Evolutionary conservation across 2,113 vertebrate species (phyloP).

Genomic region (Gobio gobio): DNA sequence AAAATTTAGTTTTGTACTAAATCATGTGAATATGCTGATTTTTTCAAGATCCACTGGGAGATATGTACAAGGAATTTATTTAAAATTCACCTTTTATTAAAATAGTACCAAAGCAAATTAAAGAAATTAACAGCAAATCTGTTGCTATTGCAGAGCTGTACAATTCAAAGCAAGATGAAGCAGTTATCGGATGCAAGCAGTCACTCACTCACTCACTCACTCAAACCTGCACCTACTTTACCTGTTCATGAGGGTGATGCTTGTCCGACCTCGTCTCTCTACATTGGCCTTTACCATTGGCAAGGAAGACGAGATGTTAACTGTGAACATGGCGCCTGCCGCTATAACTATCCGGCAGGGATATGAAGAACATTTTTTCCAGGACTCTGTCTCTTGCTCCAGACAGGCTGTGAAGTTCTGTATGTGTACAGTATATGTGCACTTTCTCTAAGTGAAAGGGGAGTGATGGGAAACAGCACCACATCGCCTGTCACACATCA

Average conservation of each 20-base stretch:
- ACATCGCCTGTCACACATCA: slow-evolving; percentile 65
- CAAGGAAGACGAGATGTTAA: slow-evolving; percentile 81
- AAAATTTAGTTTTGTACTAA: not conserved
- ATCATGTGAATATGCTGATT: not conserved
- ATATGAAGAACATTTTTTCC: not conserved
- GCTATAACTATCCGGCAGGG: slow-evolving; percentile 9
- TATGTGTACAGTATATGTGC: slow-evolving; percentile 32
- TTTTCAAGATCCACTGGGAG: not conserved
- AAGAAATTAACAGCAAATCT: not conserved
- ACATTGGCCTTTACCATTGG: slow-evolving; percentile 67
- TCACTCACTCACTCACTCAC: not conserved
- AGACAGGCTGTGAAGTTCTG: slow-evolving; percentile 52
- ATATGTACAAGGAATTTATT: not conserved
- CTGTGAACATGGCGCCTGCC: slow-evolving; percentile 75
- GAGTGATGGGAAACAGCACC: slow-evolving; percentile 75
- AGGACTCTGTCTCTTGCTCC: slow-evolving; percentile 41
- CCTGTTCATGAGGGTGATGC: slow-evolving; percentile 64
- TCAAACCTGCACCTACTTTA: slow-evolving; percentile 66
- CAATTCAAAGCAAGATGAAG: not conserved
- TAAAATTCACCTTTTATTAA: not conserved
- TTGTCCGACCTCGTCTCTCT: slow-evolving; percentile 64
- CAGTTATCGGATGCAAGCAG: not conserved
- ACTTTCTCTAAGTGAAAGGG: slow-evolving; percentile 65
- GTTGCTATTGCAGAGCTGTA: not conserved
- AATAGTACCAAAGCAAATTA: not conserved